A percentile compares a stretch with the other conserved stretches of the same genome.
phyloP scores from a whole-genome alignment of 2,113 vertebrate species.

The Orientallactaga bullata region DNA sequence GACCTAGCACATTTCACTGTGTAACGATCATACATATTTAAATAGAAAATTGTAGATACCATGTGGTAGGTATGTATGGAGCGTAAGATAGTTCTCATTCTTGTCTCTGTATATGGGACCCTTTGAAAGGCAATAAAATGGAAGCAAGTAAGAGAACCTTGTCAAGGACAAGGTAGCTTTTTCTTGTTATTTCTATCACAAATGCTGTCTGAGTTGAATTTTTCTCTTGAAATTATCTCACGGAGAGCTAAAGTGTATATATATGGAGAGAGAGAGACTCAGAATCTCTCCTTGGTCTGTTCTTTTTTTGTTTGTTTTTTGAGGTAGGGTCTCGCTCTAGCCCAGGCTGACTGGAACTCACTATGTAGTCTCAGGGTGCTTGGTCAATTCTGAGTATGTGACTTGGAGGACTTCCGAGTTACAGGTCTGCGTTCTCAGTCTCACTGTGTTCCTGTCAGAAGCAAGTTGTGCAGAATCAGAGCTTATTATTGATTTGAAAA shows the following conservation, averaged over 20 bases:
- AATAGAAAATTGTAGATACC: not conserved
- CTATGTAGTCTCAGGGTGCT: too few relatives aligned
- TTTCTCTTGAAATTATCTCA: not conserved
- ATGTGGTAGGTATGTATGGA: not conserved
- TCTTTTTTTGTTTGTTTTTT: too few relatives aligned
- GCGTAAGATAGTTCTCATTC: not conserved
- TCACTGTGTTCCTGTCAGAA: not conserved
- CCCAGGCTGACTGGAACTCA: too few relatives aligned
- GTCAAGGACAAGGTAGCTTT: not conserved
- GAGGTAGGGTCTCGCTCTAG: too few relatives aligned
- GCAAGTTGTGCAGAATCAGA: conserved; percentile 21
- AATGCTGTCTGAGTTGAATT: not conserved
- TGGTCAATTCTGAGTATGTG: not conserved
- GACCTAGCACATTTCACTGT: not conserved
- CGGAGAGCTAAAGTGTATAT: not conserved
- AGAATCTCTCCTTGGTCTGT: not conserved
- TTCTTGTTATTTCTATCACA: not conserved
- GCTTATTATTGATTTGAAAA: conserved; percentile 75
- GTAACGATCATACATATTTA: not conserved
- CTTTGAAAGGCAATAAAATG: conserved; percentile 1
- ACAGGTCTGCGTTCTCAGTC: not conserved
- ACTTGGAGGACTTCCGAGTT: not conserved
- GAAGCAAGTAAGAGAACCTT: not conserved
- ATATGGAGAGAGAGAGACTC: not conserved
- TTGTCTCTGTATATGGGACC: not conserved